Base-by-base conservation (phyloP, 2,888 invertebrate species). In the Nineta flava region DNA sequence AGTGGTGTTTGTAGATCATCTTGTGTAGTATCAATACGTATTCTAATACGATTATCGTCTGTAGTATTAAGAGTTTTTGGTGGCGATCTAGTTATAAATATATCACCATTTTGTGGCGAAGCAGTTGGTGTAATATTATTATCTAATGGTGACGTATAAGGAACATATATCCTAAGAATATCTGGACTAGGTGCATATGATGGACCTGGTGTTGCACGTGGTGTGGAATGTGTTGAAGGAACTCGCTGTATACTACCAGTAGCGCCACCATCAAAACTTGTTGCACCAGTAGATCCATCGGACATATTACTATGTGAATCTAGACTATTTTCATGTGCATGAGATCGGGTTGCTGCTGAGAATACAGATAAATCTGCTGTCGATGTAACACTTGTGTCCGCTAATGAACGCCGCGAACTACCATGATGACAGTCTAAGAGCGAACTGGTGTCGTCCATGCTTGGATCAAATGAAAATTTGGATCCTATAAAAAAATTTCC, bases 301-400 rank as follows among this genome's bases (percentile, higher is more conserved):
- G 81, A 82, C 66, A 80, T 76, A 67, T 81, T 80, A 70, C 82
- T 82, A 66, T 83, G 83, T 15, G 83, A 81, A 65, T 83, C 83
- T 54, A 81, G 71, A 57, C 82, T 81, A 70, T 82, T 82, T 64
- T 83, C 83, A 50, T 79, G 77, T 42, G 77, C 81, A 61, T 83
- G 83, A 10, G 82, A 83, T 49, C 81, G 73, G 10, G 81, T 83
- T 59, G 79, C 78, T 51, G 74, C 73, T 16, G 83, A 83, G 68
- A 87, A 83, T 55, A 86, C 83, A 57, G 84, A 84, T 52, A 87
- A 71, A 64, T 87, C 86, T 0, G 87, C 86, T 1, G 87, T 87
- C 47, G 86, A 87, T 31, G 87, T 87, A 48, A 87, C 83, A 58
- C 85, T 85, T 17, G 87, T 87, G 62, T 86, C 87, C 15, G 87